Evolutionary conservation across 2,888 invertebrate species (phyloP).

Genomic region (Xestia sexstrigata): DNA sequence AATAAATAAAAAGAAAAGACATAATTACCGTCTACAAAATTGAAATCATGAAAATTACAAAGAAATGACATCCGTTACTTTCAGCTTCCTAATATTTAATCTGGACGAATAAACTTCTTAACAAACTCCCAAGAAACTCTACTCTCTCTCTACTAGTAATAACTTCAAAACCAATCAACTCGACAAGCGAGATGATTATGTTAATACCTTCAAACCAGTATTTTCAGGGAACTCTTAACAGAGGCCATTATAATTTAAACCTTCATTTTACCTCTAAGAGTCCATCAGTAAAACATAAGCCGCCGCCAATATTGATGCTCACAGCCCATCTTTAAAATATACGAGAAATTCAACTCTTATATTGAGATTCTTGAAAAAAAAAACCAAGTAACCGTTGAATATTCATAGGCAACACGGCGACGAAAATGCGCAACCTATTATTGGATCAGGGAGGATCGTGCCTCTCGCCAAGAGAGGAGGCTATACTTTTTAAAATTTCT

Average conservation of each 20-base stretch:
- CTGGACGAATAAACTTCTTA: constrained; percentile 8
- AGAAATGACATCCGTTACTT: not conserved
- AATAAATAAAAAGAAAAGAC: no score
- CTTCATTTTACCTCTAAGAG: constrained; percentile 52
- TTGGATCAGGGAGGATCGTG: constrained; percentile 70
- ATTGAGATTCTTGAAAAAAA: constrained; percentile 65
- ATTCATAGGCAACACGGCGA: constrained; percentile 69
- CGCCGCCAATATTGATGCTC: constrained; percentile 59
- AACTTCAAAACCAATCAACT: constrained; percentile 37
- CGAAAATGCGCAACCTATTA: constrained; percentile 70
- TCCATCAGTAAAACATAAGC: constrained; percentile 58
- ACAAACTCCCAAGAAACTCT: constrained; percentile 8
- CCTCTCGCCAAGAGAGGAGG: constrained; percentile 54
- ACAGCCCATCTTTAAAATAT: constrained; percentile 59
- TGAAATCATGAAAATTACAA: not conserved
- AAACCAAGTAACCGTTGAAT: constrained; percentile 67
- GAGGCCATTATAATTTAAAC: constrained; percentile 45
- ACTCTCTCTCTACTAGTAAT: constrained; percentile 6
- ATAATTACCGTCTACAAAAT: not conserved
- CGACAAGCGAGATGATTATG: constrained; percentile 28
- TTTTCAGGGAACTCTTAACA: constrained; percentile 31
- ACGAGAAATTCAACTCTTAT: constrained; percentile 68
- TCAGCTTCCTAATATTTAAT: not conserved
- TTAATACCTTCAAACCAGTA: constrained; percentile 28
- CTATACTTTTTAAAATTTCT: constrained; percentile 66